These are phyloP conservation scores for Orthonychiurus folsomi DNA, from an alignment of 2,888 invertebrate genomes.

Conservation along the genomic window DNA sequence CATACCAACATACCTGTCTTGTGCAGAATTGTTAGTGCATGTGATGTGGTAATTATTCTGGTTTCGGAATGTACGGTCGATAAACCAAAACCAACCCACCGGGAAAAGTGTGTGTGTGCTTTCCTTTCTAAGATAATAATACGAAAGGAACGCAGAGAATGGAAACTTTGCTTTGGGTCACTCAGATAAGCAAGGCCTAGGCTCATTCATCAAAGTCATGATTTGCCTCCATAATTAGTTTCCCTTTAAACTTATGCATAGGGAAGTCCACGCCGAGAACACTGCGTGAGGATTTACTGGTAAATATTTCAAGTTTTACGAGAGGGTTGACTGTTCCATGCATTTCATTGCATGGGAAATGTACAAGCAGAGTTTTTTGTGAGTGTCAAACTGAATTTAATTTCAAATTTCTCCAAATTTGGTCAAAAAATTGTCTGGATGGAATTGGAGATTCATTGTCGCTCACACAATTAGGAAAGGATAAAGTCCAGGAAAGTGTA, in stretches of 20 bases:
- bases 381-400: not conserved
- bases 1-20: too few relatives aligned
- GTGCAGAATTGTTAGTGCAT: too few relatives aligned
- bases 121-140: not conserved
- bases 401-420: not conserved
- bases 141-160: not conserved
- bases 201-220: slow-evolving; percentile 1
- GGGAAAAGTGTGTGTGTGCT: too few relatives aligned
- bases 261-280: not conserved
- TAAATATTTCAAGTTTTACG: too few relatives aligned
- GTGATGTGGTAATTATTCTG: not conserved
- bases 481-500: not conserved
- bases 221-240: slow-evolving; percentile 1
- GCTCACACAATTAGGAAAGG: not conserved
- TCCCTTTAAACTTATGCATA: not conserved
- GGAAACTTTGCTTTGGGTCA: too few relatives aligned
- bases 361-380: not conserved
- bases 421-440: not conserved
- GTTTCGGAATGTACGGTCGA: not conserved
- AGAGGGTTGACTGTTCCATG: not conserved
- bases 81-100: too few relatives aligned
- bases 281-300: too few relatives aligned
- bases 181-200: not conserved
- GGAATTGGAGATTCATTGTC: not conserved
- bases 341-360: not conserved